A percentile compares a stretch with the other conserved stretches of the same genome.
phyloP scores from a whole-genome alignment of 2,888 invertebrate species.

The Diarsia mendica region DNA sequence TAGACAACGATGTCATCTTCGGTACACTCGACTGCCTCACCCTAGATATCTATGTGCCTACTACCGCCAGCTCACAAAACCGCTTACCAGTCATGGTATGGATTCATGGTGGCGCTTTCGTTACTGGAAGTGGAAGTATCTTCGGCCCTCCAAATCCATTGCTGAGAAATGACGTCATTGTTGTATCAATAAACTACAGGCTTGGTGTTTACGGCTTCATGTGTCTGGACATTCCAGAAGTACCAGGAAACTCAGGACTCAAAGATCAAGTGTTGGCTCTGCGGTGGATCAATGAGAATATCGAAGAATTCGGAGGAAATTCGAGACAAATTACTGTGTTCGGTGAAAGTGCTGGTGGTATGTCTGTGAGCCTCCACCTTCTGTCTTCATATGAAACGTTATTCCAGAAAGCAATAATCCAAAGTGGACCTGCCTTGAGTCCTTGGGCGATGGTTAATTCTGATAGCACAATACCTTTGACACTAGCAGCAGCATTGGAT shows the following conservation, averaged over 20 bases:
- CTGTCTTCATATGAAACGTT: slow-evolving; percentile 42
- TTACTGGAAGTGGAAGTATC: slow-evolving; percentile 5
- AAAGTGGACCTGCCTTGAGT: slow-evolving; percentile 49
- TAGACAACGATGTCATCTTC: background rate
- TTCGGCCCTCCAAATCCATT: slow-evolving; percentile 18
- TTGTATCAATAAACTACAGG: slow-evolving; percentile 53
- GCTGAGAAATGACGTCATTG: slow-evolving; percentile 49
- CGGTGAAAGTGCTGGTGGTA: slow-evolving; percentile 70
- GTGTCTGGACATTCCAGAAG: slow-evolving; percentile 61
- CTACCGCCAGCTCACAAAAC: slow-evolving; percentile 42
- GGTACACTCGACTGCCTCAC: slow-evolving; percentile 65
- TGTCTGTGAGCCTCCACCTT: slow-evolving; percentile 53
- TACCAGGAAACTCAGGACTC: slow-evolving; percentile 74
- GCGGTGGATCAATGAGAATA: slow-evolving; percentile 73
- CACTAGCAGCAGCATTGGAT: slow-evolving; percentile 41
- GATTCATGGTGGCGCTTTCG: slow-evolving; percentile 51
- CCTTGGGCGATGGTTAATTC: slow-evolving; percentile 15
- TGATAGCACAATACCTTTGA: slow-evolving; percentile 27
- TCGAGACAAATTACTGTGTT: slow-evolving; percentile 62
- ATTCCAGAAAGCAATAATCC: slow-evolving; percentile 52
- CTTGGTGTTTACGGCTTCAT: slow-evolving; percentile 70
- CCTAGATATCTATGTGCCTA: slow-evolving; percentile 65
- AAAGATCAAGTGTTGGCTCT: slow-evolving; percentile 72
- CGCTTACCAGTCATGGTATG: slow-evolving; percentile 54
- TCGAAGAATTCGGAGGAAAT: slow-evolving; percentile 71